Evolutionary conservation across 2,888 invertebrate genomes (phyloP).

Genomic region (Ormyrus labotus): DNA sequence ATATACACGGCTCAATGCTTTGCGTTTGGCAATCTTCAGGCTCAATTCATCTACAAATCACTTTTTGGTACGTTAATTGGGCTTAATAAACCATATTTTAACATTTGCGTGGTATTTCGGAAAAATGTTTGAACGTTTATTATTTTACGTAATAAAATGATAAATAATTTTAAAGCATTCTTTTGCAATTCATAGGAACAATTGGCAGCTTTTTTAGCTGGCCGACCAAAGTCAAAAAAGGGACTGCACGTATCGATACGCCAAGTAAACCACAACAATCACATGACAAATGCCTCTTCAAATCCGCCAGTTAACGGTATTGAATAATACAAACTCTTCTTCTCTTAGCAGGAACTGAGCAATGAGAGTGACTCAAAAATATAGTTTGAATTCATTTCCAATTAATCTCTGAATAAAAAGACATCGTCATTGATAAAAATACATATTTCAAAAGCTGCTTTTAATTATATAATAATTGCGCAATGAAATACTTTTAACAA

Average conservation of each 20-base stretch:
- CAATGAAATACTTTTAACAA: not conserved
- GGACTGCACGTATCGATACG: conserved; percentile 73
- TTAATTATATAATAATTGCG: not conserved
- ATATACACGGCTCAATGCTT: conserved; percentile 63
- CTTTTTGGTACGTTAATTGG: conserved; percentile 66
- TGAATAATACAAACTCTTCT: conserved; percentile 61
- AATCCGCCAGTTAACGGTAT: conserved; percentile 68
- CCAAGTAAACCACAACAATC: conserved; percentile 75
- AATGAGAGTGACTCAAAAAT: not conserved
- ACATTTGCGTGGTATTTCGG: not conserved
- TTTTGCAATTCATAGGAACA: conserved; percentile 77
- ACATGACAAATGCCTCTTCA: conserved; percentile 61
- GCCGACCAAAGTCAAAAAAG: conserved; percentile 79
- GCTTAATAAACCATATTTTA: not conserved
- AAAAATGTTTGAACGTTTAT: no score
- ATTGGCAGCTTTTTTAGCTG: conserved; percentile 81
- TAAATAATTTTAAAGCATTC: not conserved
- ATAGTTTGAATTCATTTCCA: not conserved
- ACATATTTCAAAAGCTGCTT: not conserved
- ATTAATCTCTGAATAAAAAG: not conserved
- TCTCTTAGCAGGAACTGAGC: not conserved
- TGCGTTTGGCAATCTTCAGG: conserved; percentile 65
- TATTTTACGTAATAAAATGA: no score
- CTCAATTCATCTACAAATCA: conserved; percentile 67
- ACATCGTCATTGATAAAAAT: not conserved